Base-by-base conservation (phyloP, 2,113 vertebrate genomes). In the Hymenochirus boettgeri region DNA sequence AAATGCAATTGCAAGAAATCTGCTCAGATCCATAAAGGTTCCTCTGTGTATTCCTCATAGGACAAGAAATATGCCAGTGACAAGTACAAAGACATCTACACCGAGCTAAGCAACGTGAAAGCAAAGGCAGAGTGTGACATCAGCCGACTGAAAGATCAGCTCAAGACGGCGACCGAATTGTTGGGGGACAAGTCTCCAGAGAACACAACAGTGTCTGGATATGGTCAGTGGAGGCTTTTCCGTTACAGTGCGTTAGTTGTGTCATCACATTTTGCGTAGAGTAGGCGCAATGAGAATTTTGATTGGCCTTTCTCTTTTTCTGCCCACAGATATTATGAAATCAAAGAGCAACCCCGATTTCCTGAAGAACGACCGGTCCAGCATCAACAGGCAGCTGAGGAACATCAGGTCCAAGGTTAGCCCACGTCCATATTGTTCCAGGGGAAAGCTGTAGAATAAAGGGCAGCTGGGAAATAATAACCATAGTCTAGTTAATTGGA, bases 321-420 rank as follows among this genome's bases (percentile, higher is more conserved):
- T 72, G n/a, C 67, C 63, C 73, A 56, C 75, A 99, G 96, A 99
- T 77, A 98, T 99, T 72, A 98, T 98, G 96, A 99, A 99, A 88
- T 99, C 96, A 48, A 99, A 98, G 87, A 99, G 96, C 83, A 96
- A 96, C 76, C 96, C 96, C 45, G 96, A 98, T 84, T 95, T 99
- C 80, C 81, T 94, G 79, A 98, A 97, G 86, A 98, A 93, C 78
- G 93, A 96, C 73, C 82, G 85, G 77, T 86, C 90, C 52, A 80
- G 79, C 62, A 76, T 87, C 71, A 81, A 90, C 78, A 88, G 87
- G 79, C 90, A 86, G 62, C 76, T 87, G 70, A 85, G 93, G 81
- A 92, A 88, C 63, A 70, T 93, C 74, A 90, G 96, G 78, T 98
- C 96, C 76, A 99, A 99, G 93, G 96, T 97, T 79, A 89, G 93